Evolutionary conservation across 2,888 invertebrate genomes (phyloP), one percentile per base, ranked within the genome.

Genomic region (Oegoconia quadripuncta): DNA sequence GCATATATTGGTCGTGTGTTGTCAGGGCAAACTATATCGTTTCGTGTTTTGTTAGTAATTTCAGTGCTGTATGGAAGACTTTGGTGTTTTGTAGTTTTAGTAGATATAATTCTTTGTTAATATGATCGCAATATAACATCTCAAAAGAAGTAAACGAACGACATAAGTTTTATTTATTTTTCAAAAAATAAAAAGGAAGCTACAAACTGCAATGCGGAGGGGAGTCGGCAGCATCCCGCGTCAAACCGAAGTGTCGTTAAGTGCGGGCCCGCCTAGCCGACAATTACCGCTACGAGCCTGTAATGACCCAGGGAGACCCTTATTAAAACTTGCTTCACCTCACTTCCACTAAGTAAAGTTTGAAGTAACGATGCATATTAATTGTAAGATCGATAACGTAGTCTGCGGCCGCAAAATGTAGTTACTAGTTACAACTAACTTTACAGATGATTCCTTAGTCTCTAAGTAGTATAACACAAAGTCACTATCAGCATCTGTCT

Each of bases 271-370:
- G 60, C 58, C 67, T 66, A 67, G 62, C 61, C 71, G 62, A 71
- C 75, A 75, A 79, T 80, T 80, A 78, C 78, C 66, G 71, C 66
- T 72, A 67, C 69, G 74, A 66, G 67, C 61, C 69, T 56, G 73
- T 80, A 81, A 80, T 77, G 79, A 78, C 76, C 76, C 73, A 66
- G 57, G 64, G 74, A 69, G 74, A 76, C 80, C 82, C 78, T 80
- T 80, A 79, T 79, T 79, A 79, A 78, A 81, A 80, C 79, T 80
- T 77, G 65, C 73, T 70, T 68, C 65, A 65, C 66, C 68, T 68
- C 64, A 62, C 68, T 68, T 62, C 64, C 56, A 61, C 65, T 64
- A 62, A 64, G 63, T 66, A 64, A 77, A 81, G 66, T 79, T 79
- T 71, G 67, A 70, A 76, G 73, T 74, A 76, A 76, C 73, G 74